A percentile compares a stretch with the other conserved stretches of the same genome.
phyloP scores from a whole-genome alignment of 35 echinoderm and acorn worm genomes.

The Hemicentrotus pulcherrimus region DNA sequence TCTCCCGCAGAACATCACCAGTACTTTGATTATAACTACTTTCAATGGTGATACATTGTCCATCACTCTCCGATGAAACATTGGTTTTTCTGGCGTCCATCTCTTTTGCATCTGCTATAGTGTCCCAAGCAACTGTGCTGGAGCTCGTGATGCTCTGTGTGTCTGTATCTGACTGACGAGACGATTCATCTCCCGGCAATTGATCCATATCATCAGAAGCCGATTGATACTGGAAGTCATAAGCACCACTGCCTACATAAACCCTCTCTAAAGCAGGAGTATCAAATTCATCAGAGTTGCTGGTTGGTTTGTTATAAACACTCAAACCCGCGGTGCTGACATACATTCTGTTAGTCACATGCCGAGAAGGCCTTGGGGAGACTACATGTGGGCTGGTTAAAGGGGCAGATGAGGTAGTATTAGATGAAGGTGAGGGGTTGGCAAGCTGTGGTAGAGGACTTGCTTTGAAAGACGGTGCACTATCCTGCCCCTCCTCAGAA shows the following conservation, averaged over 20 bases:
- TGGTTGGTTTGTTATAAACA: constrained; percentile 6
- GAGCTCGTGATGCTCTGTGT: constrained; percentile 23
- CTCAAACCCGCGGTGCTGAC: not conserved
- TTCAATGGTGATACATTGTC: not conserved
- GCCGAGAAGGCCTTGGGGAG: not conserved
- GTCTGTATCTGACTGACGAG: constrained; percentile 1
- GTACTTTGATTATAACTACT: not conserved
- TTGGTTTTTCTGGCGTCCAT: not conserved
- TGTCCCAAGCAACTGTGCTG: constrained; percentile 32
- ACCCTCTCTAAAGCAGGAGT: not conserved
- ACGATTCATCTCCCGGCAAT: constrained; percentile 20
- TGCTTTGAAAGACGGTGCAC: not conserved
- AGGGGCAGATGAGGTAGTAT: not conserved
- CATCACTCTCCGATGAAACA: not conserved
- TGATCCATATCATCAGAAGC: constrained; percentile 8
- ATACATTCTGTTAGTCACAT: constrained; percentile 25
- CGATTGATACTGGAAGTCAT: not conserved
- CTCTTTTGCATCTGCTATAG: not conserved
- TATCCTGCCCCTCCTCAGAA: not conserved
- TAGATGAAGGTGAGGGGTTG: not conserved
- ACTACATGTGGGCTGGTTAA: not conserved
- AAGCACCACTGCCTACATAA: not conserved
- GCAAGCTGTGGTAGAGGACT: not conserved
- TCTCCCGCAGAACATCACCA: not conserved
- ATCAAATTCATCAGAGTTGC: constrained; percentile 28